Evolutionary conservation across 2,888 invertebrate genomes (phyloP), one percentile per base, ranked within the genome.

Genomic region (Cacoxenus indagator): DNA sequence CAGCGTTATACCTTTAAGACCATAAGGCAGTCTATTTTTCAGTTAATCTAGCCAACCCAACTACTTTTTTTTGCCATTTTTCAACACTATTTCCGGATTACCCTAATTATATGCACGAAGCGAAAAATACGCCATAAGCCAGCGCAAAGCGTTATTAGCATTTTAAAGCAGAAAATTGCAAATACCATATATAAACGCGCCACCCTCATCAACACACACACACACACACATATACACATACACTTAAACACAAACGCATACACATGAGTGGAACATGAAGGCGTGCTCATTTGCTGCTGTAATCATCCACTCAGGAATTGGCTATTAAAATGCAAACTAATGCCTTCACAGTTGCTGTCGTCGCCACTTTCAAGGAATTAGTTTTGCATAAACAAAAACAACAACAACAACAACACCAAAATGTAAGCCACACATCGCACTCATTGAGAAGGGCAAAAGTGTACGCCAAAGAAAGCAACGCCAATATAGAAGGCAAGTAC

Each of bases 361-460:
- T 24, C 70, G 46, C 67, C 66, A 75, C 70, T 73, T 72, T 70
- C 70, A 67, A 71, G 69, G 67, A 72, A 73, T 75, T 75, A 72
- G 65, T 71, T 75, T 72, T 72, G 73, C 72, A 72, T 73, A 75
- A 73, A 73, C 72, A 69, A 51, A 43, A 9, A n/a, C 4, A 51
- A 51, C 11, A 48, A 6, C 17, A 61, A 22, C 22, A 43, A 45
- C 37, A 61, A 24, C 5, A 57, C 26, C 37, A 19, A 61, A 43
- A 9, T 31, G 31, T 17, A 59, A 59, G 31, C 19, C 31, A 17
- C 11, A 59, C 11, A 14, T 55, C 8, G n/a, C 27, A 55, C 8
- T 22, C 22, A 22, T 19, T n/a, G n/a, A n/a, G n/a, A n/a, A n/a
- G n/a, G 73, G 68, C 67, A 67, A 68, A 57, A 45, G 43, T 19